These are phyloP conservation scores for Cyprinodon variegatus DNA, from an alignment of 2,113 vertebrate genomes.

Conservation along the genomic window DNA sequence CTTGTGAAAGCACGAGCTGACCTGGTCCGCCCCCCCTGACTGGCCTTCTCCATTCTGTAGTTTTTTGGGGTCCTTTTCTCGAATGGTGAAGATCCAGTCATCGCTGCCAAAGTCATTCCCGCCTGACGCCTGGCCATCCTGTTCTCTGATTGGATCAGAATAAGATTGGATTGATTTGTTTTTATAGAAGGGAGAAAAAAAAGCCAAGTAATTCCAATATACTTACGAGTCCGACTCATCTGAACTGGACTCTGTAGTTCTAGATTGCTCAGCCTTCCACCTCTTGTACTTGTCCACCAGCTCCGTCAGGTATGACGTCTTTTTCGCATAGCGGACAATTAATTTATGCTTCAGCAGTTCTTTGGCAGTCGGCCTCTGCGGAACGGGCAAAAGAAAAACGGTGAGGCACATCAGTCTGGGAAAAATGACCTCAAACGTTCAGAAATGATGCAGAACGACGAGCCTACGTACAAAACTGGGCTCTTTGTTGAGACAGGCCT, in stretches of 20 bases:
- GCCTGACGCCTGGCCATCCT: slow-evolving; percentile 91
- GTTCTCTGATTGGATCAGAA: slow-evolving; percentile 81
- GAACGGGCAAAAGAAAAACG: background rate
- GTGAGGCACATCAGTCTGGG: background rate
- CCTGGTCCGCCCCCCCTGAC: slow-evolving; percentile 82
- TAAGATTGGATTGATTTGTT: background rate
- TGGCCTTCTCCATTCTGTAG: slow-evolving; percentile 91
- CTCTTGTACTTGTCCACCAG: slow-evolving; percentile 96
- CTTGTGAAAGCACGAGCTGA: slow-evolving; percentile 51
- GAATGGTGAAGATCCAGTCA: slow-evolving; percentile 97
- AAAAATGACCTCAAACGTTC: background rate
- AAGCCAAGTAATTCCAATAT: background rate
- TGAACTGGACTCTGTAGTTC: slow-evolving; percentile 88
- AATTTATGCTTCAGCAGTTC: slow-evolving; percentile 98
- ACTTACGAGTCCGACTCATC: slow-evolving; percentile 94
- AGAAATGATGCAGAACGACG: background rate
- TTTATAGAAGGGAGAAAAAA: background rate
- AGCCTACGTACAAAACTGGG: slow-evolving; percentile 91
- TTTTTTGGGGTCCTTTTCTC: slow-evolving; percentile 92
- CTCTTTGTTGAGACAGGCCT: slow-evolving; percentile 97
- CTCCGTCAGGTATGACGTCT: slow-evolving; percentile 95
- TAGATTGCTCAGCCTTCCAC: slow-evolving; percentile 93
- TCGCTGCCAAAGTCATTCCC: slow-evolving; percentile 88
- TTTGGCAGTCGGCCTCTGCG: slow-evolving; percentile 94
- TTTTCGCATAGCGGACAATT: slow-evolving; percentile 94